Conservation (phyloP, 1,140 invertebrate species). For the Arion vulgaris region DNA sequence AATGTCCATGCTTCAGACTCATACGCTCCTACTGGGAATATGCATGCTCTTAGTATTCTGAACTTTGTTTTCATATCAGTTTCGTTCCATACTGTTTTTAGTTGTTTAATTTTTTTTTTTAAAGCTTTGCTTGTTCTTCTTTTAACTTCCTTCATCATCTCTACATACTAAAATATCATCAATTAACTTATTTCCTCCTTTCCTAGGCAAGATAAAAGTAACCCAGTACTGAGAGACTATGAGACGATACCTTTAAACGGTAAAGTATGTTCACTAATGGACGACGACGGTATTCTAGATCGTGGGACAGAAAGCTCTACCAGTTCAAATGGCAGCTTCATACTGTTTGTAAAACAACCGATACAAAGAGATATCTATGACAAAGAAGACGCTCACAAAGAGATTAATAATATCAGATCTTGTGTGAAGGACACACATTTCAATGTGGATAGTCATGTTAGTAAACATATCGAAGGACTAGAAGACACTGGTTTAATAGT, state of each 20-base stretch:
- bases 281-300: neutral
- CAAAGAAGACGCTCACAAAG: neutral
- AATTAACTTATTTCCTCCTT: too few relatives aligned
- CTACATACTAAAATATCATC: too few relatives aligned
- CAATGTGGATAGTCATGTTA: neutral
- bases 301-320: neutral
- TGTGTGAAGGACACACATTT: neutral
- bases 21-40: too few relatives aligned
- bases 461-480: neutral
- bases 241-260: slow-evolving; percentile 23
- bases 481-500: neutral
- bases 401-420: neutral
- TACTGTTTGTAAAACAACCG: neutral
- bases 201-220: slow-evolving; percentile 4
- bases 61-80: too few relatives aligned
- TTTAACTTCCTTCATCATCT: too few relatives aligned
- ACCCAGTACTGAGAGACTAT: neutral
- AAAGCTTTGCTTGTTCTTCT: too few relatives aligned
- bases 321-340: neutral
- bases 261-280: too few relatives aligned
- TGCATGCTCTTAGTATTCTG: too few relatives aligned
- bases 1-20: too few relatives aligned
- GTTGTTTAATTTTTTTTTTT: too few relatives aligned
- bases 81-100: too few relatives aligned
- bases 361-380: neutral